phyloP scores from a whole-genome alignment of 2,888 invertebrate genomes.

The Harpalus rufipes region DNA sequence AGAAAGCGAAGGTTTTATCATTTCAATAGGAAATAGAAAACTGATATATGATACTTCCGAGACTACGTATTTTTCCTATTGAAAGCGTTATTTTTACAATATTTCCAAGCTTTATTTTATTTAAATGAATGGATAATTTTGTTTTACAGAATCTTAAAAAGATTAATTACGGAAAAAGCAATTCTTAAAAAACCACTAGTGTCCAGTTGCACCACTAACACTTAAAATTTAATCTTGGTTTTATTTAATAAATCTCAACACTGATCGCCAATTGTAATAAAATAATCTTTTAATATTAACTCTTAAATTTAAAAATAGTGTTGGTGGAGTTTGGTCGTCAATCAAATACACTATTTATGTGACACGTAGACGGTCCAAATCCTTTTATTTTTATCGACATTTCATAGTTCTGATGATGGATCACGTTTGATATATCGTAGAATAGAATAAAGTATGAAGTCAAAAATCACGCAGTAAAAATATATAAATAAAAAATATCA shows the following conservation, averaged over 20 bases:
- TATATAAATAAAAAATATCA: neutral
- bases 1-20: neutral
- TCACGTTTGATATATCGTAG: neutral
- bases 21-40: neutral
- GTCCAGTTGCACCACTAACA: too few species aligned
- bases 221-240: too few species aligned
- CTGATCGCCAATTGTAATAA: too few species aligned
- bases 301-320: neutral
- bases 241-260: too few species aligned
- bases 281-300: too few species aligned
- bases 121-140: neutral
- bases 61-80: neutral
- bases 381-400: neutral
- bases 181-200: too few species aligned
- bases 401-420: neutral
- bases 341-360: neutral
- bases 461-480: neutral
- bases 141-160: too few species aligned
- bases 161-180: too few species aligned
- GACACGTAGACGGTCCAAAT: neutral
- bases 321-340: neutral
- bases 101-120: neutral
- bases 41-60: neutral
- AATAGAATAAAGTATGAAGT: neutral
- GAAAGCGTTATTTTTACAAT: neutral